Conservation (phyloP, 35 echinoderm and acorn worm species). For the Patiria miniata region DNA sequence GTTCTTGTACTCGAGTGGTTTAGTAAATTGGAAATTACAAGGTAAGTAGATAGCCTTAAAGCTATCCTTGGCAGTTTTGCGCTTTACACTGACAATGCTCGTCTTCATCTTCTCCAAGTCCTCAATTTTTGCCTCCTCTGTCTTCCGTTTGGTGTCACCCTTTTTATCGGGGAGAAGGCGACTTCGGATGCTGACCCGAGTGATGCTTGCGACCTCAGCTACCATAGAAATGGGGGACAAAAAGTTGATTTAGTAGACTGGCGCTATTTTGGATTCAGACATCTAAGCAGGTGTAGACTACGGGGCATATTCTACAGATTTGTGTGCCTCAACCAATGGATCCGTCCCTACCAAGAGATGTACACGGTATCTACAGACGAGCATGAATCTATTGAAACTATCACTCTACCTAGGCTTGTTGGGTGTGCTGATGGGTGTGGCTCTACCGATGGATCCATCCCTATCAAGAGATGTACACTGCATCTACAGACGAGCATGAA, state of each 20-base stretch:
- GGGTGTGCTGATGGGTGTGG: no score
- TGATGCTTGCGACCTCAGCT: conserved; percentile 90
- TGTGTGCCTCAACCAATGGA: no score
- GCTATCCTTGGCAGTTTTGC: conserved; percentile 59
- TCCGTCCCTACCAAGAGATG: no score
- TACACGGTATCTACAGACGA: no score
- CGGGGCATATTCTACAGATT: no score
- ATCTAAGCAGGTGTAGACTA: no score
- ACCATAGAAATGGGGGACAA: conserved; percentile 33
- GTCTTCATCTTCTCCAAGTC: conserved; percentile 70
- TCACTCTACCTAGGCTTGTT: no score
- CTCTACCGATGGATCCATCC: no score
- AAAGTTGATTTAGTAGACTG: neutral
- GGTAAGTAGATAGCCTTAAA: conserved; percentile 92
- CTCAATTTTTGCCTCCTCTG: conserved; percentile 78
- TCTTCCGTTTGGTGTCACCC: conserved; percentile 84
- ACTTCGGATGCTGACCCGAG: conserved; percentile 70
- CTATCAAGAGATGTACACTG: no score
- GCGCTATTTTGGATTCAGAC: no score
- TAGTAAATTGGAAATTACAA: conserved; percentile 80
- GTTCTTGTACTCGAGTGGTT: conserved; percentile 88
- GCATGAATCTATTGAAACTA: no score
- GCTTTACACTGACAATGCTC: conserved; percentile 72
- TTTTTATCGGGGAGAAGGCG: conserved; percentile 94
- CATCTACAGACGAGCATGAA: no score